These are phyloP conservation scores for Chloebia gouldiae DNA, from an alignment of 2,113 vertebrate species.

Conservation along the genomic window DNA sequence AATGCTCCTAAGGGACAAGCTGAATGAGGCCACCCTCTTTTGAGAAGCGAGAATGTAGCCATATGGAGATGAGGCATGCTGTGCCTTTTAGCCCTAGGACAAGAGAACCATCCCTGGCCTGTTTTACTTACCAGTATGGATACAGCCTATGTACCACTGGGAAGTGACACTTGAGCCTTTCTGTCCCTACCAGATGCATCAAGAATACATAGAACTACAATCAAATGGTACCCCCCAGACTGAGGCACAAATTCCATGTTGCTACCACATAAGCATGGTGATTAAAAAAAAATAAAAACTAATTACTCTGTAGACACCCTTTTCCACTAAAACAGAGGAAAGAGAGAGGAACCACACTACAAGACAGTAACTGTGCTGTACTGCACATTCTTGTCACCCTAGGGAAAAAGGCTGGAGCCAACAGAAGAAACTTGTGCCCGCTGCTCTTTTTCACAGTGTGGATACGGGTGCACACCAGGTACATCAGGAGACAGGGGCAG, in stretches of 20 bases:
- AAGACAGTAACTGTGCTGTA: background rate
- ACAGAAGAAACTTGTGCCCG: background rate
- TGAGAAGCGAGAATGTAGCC: background rate
- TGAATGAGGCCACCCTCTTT: conserved; percentile 24
- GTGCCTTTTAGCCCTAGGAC: background rate
- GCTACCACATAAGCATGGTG: background rate
- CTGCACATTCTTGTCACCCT: background rate
- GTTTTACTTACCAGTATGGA: background rate
- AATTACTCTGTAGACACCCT: background rate
- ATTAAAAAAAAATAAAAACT: background rate
- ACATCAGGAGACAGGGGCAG: background rate
- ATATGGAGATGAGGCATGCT: background rate
- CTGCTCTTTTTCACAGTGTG: background rate
- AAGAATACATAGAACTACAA: background rate
- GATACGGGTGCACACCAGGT: background rate
- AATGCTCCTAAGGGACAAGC: background rate
- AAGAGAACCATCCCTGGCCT: background rate
- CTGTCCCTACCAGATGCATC: background rate
- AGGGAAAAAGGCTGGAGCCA: background rate
- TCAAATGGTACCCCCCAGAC: background rate
- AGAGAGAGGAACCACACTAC: background rate
- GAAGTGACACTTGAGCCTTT: background rate
- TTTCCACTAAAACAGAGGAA: background rate
- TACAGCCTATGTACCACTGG: background rate
- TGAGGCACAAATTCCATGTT: background rate